phyloP scores from a whole-genome alignment of 2,888 invertebrate genomes.

The Hoplodrina blanda region DNA sequence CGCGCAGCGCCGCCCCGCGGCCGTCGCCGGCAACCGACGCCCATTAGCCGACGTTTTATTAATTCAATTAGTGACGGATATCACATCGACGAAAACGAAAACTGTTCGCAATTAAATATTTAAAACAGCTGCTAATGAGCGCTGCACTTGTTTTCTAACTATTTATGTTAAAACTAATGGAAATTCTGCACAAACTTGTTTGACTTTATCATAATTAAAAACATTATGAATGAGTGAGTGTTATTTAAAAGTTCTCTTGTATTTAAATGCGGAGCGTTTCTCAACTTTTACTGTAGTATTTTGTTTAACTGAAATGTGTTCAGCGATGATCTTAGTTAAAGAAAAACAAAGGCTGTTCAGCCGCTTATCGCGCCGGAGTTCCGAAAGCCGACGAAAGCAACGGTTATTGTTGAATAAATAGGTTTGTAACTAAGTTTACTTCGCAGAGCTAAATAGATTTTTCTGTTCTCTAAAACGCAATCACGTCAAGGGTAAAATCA shows the following conservation, averaged over 20 bases:
- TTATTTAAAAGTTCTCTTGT: conserved; percentile 35
- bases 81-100: conserved; percentile 38
- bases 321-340: conserved; percentile 15
- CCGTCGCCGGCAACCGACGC: conserved; percentile 13
- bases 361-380: conserved; percentile 11
- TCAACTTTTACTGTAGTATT: conserved; percentile 24
- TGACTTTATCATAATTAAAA: conserved; percentile 32
- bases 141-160: conserved; percentile 10
- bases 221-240: conserved; percentile 44
- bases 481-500: background rate
- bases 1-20: conserved; percentile 27
- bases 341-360: conserved; percentile 7
- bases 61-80: conserved; percentile 44
- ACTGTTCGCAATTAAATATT: conserved; percentile 34
- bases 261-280: conserved; percentile 25
- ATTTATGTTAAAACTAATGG: conserved; percentile 32
- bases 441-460: background rate
- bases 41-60: conserved; percentile 40
- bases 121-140: conserved; percentile 39
- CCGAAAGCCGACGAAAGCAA: background rate
- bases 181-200: conserved; percentile 23
- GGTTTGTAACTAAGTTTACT: background rate
- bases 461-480: background rate
- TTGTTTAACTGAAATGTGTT: conserved; percentile 31
- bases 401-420: conserved; percentile 31